Evolutionary conservation across 2,113 vertebrate species (phyloP).

Genomic region (Solenodon paradoxus): DNA sequence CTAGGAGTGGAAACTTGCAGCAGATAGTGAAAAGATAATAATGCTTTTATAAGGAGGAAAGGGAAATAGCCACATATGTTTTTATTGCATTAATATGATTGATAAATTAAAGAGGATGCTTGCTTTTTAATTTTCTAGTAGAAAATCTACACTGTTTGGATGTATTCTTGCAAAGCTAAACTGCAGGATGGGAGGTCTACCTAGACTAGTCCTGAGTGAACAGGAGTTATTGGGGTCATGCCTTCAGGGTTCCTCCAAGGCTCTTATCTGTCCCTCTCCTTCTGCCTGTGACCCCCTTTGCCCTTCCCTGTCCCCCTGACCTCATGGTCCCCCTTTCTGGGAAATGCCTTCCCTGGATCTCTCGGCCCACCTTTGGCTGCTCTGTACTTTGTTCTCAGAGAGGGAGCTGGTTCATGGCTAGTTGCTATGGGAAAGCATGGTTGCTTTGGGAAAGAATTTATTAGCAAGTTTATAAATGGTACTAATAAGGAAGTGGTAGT

Average conservation of each 20-base stretch:
- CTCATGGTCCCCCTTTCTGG: background rate
- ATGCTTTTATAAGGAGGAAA: background rate
- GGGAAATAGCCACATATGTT: background rate
- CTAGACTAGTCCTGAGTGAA: background rate
- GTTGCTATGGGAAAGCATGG: no score
- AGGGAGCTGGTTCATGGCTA: background rate
- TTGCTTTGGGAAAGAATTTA: background rate
- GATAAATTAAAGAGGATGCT: background rate
- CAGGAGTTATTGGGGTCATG: background rate
- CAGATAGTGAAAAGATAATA: slow-evolving; percentile 16
- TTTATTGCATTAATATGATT: slow-evolving; percentile 19
- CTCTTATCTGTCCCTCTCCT: background rate
- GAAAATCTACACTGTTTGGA: background rate
- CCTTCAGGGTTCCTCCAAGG: background rate
- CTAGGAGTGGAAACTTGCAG: slow-evolving; percentile 20
- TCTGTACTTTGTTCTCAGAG: background rate
- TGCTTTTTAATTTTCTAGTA: background rate
- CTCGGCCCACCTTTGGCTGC: background rate
- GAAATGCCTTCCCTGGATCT: background rate
- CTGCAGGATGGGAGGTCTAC: background rate
- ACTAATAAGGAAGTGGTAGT: background rate
- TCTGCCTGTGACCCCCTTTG: background rate
- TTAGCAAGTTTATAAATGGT: background rate
- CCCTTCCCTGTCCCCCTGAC: background rate
- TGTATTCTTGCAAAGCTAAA: background rate